Conservation (phyloP, 2,113 vertebrate species). For the Hippocampus zosterae region DNA sequence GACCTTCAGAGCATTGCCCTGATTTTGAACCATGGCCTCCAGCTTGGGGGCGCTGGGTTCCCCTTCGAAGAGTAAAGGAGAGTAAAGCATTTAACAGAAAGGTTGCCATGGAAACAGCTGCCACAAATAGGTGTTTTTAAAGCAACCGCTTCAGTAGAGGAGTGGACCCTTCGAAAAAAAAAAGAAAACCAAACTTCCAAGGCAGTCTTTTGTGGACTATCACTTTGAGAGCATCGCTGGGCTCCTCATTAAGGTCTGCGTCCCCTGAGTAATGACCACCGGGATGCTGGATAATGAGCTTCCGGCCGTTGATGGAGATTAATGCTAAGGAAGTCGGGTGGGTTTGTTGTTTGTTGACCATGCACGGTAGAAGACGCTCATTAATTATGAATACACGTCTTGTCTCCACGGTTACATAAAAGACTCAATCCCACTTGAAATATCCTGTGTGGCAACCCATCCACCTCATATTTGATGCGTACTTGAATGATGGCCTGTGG, state of each 20-base stretch:
- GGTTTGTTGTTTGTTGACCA: slow-evolving; percentile 1
- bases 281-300: slow-evolving; percentile 61
- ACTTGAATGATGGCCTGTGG: background rate
- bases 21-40: slow-evolving; percentile 78
- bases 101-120: background rate
- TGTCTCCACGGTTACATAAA: background rate
- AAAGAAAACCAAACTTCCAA: background rate
- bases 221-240: background rate
- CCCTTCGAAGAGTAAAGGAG: slow-evolving; percentile 73
- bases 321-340: slow-evolving; percentile 59
- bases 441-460: background rate
- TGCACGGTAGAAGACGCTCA: background rate
- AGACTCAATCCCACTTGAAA: background rate
- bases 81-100: slow-evolving; percentile 8
- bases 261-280: slow-evolving; percentile 57
- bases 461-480: background rate
- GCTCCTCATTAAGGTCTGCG: slow-evolving; percentile 58
- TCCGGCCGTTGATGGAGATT: slow-evolving; percentile 53
- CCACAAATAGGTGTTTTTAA: background rate
- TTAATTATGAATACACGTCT: background rate
- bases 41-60: slow-evolving; percentile 93
- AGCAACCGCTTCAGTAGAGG: background rate
- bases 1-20: slow-evolving; percentile 85
- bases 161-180: background rate
- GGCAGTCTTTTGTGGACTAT: background rate